Percentiles rank a stretch among this genome's conserved stretches.
Conservation (phyloP, 2,888 invertebrate genomes). For the Cheilosia vulpina region DNA sequence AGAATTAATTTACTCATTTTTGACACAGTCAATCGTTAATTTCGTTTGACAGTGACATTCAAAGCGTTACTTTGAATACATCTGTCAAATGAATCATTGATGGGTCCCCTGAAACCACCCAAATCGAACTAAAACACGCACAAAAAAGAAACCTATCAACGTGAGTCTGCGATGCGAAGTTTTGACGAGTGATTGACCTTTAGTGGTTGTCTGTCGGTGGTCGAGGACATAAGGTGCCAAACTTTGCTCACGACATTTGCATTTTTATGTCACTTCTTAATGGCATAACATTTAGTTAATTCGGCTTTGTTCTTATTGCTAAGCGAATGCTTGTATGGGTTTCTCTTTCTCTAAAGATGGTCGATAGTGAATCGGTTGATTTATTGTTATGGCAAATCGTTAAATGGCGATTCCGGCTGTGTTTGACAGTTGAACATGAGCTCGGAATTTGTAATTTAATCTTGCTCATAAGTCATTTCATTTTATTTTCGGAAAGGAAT, state of each 20-base stretch:
- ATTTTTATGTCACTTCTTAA: conserved; percentile 43
- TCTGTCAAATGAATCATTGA: conserved; percentile 27
- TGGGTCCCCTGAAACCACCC: neutral
- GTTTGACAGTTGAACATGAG: conserved; percentile 16
- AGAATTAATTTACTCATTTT: conserved; percentile 20
- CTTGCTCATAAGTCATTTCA: neutral
- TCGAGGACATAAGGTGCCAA: neutral
- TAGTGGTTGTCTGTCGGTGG: neutral
- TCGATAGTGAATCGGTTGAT: neutral
- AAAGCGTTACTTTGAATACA: conserved; percentile 14
- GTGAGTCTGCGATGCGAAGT: conserved; percentile 1
- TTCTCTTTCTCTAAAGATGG: neutral
- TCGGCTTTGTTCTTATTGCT: neutral
- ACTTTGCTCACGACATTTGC: conserved; percentile 23
- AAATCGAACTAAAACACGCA: conserved; percentile 1
- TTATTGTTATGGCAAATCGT: conserved; percentile 3
- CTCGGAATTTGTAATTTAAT: neutral
- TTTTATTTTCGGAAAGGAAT: neutral
- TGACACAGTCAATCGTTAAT: conserved; percentile 28
- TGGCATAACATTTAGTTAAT: conserved; percentile 20
- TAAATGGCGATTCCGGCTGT: conserved; percentile 5
- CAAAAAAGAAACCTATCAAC: neutral
- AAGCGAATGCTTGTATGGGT: neutral
- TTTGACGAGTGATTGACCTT: conserved; percentile 36
- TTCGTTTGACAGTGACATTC: conserved; percentile 43